phyloP scores from a whole-genome alignment of 2,797 vertebrate genomes.

The Lerista edwardsae region DNA sequence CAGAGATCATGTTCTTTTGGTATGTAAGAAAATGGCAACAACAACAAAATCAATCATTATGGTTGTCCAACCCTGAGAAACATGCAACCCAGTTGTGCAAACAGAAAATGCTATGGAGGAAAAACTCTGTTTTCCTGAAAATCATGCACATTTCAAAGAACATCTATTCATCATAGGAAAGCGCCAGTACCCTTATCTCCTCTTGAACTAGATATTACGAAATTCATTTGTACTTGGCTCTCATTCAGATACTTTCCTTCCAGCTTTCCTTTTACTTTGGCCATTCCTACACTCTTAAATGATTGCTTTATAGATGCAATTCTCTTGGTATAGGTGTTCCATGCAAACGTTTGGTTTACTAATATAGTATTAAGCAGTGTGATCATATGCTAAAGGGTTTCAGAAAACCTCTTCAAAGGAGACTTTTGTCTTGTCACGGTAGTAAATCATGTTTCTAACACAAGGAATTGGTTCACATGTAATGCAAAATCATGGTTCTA shows the following conservation, averaged over 20 bases:
- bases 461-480: neutral
- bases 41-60: constrained; percentile 36
- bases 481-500: neutral
- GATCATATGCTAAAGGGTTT: neutral
- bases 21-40: constrained; percentile 30
- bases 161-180: constrained; percentile 30
- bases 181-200: constrained; percentile 20
- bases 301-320: constrained; percentile 45
- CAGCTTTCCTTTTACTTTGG: constrained; percentile 39
- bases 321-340: constrained; percentile 40
- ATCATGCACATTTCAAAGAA: constrained; percentile 36
- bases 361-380: neutral
- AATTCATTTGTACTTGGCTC: constrained; percentile 37
- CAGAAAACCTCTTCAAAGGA: neutral
- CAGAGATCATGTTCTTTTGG: constrained; percentile 8
- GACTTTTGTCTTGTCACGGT: neutral
- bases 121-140: constrained; percentile 42
- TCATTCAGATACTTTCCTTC: constrained; percentile 29
- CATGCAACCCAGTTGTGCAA: constrained; percentile 36
- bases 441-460: neutral
- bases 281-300: constrained; percentile 27
- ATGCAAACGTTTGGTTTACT: constrained; percentile 8
- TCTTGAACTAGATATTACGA: constrained; percentile 38
- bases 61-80: constrained; percentile 24
- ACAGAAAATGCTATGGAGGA: constrained; percentile 31